Evolutionary conservation across 1,140 invertebrate species (phyloP).

Genomic region (Littorina saxatilis): DNA sequence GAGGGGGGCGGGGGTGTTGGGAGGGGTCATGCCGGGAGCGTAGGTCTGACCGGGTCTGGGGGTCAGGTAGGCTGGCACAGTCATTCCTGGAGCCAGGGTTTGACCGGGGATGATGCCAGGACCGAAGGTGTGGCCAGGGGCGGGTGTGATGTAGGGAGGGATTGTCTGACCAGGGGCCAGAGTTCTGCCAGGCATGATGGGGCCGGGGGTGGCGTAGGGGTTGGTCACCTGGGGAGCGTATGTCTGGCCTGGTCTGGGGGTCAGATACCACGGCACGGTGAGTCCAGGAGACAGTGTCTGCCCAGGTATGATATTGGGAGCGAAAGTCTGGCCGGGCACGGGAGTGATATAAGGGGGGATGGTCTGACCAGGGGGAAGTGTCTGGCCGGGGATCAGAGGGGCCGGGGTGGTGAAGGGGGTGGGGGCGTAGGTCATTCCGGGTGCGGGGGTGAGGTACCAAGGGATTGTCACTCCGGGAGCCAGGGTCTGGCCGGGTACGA

Average conservation of each 20-base stretch:
- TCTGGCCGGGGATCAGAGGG: conserved; percentile 45
- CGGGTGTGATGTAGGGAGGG: conserved; percentile 53
- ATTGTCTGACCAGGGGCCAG: conserved; percentile 47
- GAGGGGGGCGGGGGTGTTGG: conserved; percentile 49
- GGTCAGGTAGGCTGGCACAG: conserved; percentile 43
- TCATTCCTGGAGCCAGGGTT: conserved; percentile 47
- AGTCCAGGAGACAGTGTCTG: conserved; percentile 46
- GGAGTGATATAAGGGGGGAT: conserved; percentile 55
- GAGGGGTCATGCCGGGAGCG: conserved; percentile 44
- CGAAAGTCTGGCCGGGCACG: conserved; percentile 54
- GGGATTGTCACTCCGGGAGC: conserved; percentile 47
- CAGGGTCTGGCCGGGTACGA: conserved; percentile 50
- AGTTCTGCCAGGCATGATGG: conserved; percentile 38
- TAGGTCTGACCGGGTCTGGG: conserved; percentile 56
- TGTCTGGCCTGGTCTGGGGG: conserved; percentile 43
- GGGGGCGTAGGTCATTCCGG: conserved; percentile 58
- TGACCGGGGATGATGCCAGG: conserved; percentile 51
- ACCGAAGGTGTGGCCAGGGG: conserved; percentile 55
- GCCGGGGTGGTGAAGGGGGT: conserved; percentile 37
- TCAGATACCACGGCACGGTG: conserved; percentile 36
- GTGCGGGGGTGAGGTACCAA: conserved; percentile 48
- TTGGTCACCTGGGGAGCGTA: conserved; percentile 21
- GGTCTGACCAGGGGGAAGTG: conserved; percentile 43
- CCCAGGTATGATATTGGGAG: conserved; percentile 51
- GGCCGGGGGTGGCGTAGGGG: conserved; percentile 47